phyloP scores from a whole-genome alignment of 2,888 invertebrate genomes.

The Cacoxenus indagator region DNA sequence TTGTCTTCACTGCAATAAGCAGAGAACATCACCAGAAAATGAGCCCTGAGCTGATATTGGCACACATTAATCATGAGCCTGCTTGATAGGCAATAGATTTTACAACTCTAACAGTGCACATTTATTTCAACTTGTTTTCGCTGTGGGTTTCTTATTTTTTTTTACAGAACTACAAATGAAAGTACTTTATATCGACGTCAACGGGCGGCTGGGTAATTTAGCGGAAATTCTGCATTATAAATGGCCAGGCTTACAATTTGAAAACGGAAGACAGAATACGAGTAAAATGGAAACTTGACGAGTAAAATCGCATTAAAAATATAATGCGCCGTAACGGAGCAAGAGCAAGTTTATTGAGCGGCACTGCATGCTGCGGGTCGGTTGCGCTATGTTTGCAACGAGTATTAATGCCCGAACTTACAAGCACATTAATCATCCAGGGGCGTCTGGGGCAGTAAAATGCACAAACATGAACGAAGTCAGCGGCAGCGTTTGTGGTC shows the following conservation, averaged over 20 bases:
- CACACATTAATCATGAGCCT: slow-evolving; percentile 14
- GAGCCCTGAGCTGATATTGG: neutral
- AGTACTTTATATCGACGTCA: neutral
- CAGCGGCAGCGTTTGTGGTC: neutral
- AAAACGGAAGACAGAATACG: neutral
- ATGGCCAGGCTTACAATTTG: slow-evolving; percentile 12
- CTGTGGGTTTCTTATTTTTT: neutral
- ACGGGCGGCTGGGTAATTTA: slow-evolving; percentile 17
- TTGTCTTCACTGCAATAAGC: neutral
- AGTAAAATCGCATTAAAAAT: slow-evolving; percentile 10
- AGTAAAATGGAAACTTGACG: neutral
- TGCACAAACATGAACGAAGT: neutral
- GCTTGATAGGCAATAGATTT: slow-evolving; percentile 2
- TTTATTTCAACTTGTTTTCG: neutral
- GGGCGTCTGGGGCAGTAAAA: neutral
- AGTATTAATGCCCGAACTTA: slow-evolving; percentile 45
- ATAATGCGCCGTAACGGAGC: neutral
- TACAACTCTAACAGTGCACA: slow-evolving; percentile 31
- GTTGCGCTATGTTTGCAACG: too few relatives aligned
- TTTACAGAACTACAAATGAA: neutral
- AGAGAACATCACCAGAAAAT: neutral
- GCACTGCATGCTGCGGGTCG: slow-evolving; percentile 17
- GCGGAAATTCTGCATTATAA: slow-evolving; percentile 42
- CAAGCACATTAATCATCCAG: slow-evolving; percentile 49
- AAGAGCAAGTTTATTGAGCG: slow-evolving; percentile 21